A percentile compares a stretch with the other conserved stretches of the same genome.
Evolutionary conservation across 1,140 invertebrate genomes (phyloP).

Genomic region (Drosophila kohkoa): DNA sequence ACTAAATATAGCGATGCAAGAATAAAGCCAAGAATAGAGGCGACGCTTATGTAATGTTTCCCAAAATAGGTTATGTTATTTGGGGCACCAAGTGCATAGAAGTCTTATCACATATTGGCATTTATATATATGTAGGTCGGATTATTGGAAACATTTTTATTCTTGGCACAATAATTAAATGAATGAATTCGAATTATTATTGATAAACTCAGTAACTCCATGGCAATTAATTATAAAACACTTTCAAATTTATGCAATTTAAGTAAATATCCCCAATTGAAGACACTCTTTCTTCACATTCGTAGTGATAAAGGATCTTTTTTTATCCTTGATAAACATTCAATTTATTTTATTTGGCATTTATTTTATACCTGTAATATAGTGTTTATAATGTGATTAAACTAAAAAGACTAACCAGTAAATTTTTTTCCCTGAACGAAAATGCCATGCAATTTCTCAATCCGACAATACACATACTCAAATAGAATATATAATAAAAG

Average conservation of each 20-base stretch:
- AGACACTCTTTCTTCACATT: not conserved
- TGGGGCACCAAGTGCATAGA: slow-evolving; percentile 2
- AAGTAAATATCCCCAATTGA: not conserved
- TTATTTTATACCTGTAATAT: slow-evolving; percentile 65
- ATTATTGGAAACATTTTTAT: not conserved
- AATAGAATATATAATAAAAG: slow-evolving; percentile 28
- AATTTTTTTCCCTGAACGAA: slow-evolving; percentile 31
- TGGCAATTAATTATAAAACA: not conserved
- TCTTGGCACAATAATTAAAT: too few species aligned
- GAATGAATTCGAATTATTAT: too few species aligned
- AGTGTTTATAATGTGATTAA: slow-evolving; percentile 78
- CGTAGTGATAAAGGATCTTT: slow-evolving; percentile 4
- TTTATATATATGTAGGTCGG: not conserved
- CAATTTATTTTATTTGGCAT: not conserved
- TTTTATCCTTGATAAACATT: slow-evolving; percentile 26
- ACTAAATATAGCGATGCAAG: not conserved
- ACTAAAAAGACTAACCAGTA: slow-evolving; percentile 74
- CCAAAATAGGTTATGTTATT: slow-evolving; percentile 19
- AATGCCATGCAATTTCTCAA: slow-evolving; percentile 36
- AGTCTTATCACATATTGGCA: not conserved
- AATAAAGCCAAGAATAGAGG: slow-evolving; percentile 2
- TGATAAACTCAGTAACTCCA: too few species aligned
- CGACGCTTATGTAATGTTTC: slow-evolving; percentile 3
- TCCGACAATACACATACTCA: not conserved
- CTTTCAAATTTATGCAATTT: not conserved